Evolutionary conservation across 2,113 vertebrate species (phyloP), one percentile per base, ranked within the genome.

Genomic region (Crotalus helleri): DNA sequence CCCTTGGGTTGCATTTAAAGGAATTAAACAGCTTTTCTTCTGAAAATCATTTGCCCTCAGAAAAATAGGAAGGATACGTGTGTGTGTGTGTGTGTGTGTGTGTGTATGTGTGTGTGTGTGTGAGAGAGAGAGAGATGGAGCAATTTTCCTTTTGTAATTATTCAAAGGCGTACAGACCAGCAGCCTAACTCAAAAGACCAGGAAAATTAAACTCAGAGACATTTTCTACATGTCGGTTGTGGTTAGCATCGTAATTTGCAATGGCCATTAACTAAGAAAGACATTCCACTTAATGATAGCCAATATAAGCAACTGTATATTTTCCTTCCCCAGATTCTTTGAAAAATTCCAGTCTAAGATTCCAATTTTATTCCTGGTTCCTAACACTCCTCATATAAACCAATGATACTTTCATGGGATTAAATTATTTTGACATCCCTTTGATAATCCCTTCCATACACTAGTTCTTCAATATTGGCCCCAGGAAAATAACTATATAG

Each of bases 191-290:
- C 26, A 64, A 29, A 64, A 64, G 26, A 64, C 61, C 61, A 64
- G 61, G 26, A 74, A 57, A 74, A 74, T 74, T 17, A 39, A 74
- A 39, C 13, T 2, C 69, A 74, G 69, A 74, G 15, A 33, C 69
- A 39, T 58, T 57, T 91, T 59, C 53, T 92, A 15, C 7, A 0
- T 95, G 96, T 55, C 94, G 91, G 58, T 96, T 93, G 93, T 91
- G 92, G 94, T 96, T 69, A 90, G 89, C 89, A 12, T 0, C n/a
- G 7, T 69, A 0, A 92, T 92, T 93, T 88, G 81, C 59, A 93
- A 94, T 21, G 24, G 26, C 94, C 93, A 94, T 96, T 93, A 94
- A 49, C 90, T 88, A 74, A 74, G 13, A 74, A 33, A 74, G 15
- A 8, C 44, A 92, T 90, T 94, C 53, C 69, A 12, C 12, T 81